Evolutionary conservation across 2,113 vertebrate genomes (phyloP).

Genomic region (Stigmatopora argus): DNA sequence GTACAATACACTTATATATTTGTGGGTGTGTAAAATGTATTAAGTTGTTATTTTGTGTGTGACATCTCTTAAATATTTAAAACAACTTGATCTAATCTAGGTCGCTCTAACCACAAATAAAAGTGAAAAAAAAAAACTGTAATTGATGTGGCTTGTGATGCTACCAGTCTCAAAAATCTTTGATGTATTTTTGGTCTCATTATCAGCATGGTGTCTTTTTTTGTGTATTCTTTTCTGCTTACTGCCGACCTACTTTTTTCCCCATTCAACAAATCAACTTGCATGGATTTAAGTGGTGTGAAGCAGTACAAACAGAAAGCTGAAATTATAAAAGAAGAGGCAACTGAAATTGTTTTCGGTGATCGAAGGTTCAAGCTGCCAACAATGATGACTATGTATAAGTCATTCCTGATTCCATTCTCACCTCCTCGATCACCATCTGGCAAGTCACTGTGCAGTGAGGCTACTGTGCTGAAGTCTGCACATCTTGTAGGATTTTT

Average conservation of each 20-base stretch:
- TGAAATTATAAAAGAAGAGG: not conserved
- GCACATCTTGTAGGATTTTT: conserved; percentile 1
- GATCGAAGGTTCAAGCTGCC: conserved; percentile 1
- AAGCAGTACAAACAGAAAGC: not conserved
- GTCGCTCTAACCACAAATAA: not conserved
- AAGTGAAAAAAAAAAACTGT: not conserved
- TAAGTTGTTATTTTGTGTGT: not conserved
- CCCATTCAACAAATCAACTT: not conserved
- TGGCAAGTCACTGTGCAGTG: conserved; percentile 1
- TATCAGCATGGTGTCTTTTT: not conserved
- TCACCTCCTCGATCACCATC: conserved; percentile 6
- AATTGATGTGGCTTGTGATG: not conserved
- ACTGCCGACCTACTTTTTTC: conserved; percentile 8
- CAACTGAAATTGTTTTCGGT: not conserved
- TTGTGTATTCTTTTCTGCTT: not conserved
- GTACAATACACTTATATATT: too few species aligned
- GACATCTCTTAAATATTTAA: conserved; percentile 1
- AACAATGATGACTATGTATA: not conserved
- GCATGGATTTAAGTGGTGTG: not conserved
- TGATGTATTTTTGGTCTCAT: conserved; percentile 1
- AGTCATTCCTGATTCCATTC: conserved; percentile 2
- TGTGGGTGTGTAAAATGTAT: not conserved
- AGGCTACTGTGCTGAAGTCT: not conserved
- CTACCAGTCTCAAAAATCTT: not conserved
- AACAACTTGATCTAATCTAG: not conserved